Base-by-base conservation (phyloP, 2,797 vertebrate species). In the Morus bassanus region DNA sequence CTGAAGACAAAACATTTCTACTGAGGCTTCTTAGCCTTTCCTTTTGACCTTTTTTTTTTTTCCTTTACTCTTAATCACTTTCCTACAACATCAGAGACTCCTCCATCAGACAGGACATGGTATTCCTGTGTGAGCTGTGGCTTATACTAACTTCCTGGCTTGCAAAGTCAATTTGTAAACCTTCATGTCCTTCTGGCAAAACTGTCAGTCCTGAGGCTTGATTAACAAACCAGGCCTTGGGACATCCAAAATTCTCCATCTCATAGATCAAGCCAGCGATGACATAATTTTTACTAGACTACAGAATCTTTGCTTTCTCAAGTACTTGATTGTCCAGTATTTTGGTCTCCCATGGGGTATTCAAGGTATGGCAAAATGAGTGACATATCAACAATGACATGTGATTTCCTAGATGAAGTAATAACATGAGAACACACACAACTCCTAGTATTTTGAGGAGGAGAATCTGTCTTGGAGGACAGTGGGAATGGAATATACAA, bases 281-380 rank as follows among this genome's bases (percentile, higher is more conserved):
- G 11, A 85, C 2, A 19, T 23, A 28, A 68, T 48, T 82, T 89
- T 87, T 76, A 69, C n/a, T 54, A 57, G 30, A 22, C 19, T 56
- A 33, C 0, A 0, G 59, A 68, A 68, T 23, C 2, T 3, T 7
- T 64, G 9, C 73, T 69, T 9, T 35, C 60, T 75, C 24, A 63
- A 25, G 9, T 63, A 46, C 33, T 84, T 0, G 0, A 48, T 63
- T 43, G 41, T 50, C 35, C 50, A 45, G 21, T 46, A 79, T 25
- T 85, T 87, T 24, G n/a, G 11, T 10, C 7, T 72, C 30, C 41
- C 10, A 35, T 31, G 3, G 4, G 43, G 28, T 39, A 84, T 76
- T 53, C 41, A 73, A 76, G 30, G 28, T 53, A 61, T 18, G 23
- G 18, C 23, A 79, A 67, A 92, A 39, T 22, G 28, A 90, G 28